Evolutionary conservation across 53 echinoderm and acorn worm genomes (phyloP).

Genomic region (Apostichopus leukothele): DNA sequence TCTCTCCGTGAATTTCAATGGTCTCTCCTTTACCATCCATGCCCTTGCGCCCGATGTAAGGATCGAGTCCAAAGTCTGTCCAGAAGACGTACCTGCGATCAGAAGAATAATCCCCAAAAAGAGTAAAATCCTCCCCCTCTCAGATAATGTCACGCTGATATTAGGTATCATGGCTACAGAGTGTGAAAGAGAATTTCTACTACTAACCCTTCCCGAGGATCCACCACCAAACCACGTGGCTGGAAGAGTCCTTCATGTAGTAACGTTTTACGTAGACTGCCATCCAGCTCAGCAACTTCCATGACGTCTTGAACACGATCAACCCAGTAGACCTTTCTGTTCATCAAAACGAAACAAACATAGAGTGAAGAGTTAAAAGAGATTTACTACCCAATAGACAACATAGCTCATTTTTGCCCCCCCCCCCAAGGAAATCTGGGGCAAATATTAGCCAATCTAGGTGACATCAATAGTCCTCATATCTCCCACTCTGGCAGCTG

Average conservation of each 20-base stretch:
- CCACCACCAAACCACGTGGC: slow-evolving; percentile 72
- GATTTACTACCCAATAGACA: too few relatives aligned
- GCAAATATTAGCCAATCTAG: too few relatives aligned
- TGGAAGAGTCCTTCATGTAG: slow-evolving; percentile 57
- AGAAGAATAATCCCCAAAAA: neutral
- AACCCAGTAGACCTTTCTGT: slow-evolving; percentile 89
- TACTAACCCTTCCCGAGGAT: slow-evolving; percentile 89
- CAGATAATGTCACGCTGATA: neutral
- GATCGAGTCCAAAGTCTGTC: slow-evolving; percentile 84
- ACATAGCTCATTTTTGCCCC: too few relatives aligned
- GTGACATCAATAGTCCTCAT: too few relatives aligned
- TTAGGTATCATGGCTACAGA: neutral
- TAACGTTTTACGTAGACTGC: slow-evolving; percentile 64
- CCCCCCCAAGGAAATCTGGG: too few relatives aligned
- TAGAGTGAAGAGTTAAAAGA: too few relatives aligned
- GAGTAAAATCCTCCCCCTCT: too few relatives aligned
- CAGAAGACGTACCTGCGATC: slow-evolving; percentile 61
- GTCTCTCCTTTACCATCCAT: slow-evolving; percentile 73
- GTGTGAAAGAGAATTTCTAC: neutral
- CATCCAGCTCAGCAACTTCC: slow-evolving; percentile 94
- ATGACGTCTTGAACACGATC: slow-evolving; percentile 70
- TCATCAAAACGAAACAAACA: neutral
- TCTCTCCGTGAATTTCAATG: slow-evolving; percentile 53
- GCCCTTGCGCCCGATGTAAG: slow-evolving; percentile 86
- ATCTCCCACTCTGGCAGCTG: too few relatives aligned